Evolutionary conservation across 1,140 invertebrate species (phyloP), one percentile per base, ranked within the genome.

Genomic region (Papilio machaon): DNA sequence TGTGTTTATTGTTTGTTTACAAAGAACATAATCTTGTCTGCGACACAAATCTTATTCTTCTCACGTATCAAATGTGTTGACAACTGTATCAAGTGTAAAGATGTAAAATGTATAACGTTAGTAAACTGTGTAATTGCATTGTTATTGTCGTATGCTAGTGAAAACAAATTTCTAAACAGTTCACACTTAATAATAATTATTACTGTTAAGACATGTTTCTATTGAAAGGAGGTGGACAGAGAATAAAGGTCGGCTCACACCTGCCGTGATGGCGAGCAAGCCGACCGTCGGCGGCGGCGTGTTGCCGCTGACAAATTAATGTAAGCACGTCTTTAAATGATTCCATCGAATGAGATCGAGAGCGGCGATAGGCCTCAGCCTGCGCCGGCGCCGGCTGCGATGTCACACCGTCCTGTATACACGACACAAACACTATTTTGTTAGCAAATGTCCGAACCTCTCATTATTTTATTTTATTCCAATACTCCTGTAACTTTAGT

Each of bases 271-370:
- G 49, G 49, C 49, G 49, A 52, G 5, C 49, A 15, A 13, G 49
- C 49, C 15, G 38, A 38, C 38, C 38, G 38, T 2, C 38, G 38
- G 38, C 38, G 38, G 38, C 38, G 58, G 19, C 60, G 58, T n/a
- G 58, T n/a, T 60, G 23, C 19, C 23, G 10, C 60, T 30, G 60
- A 64, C 60, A 64, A 64, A 64, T 64, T 64, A 64, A 64, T 64
- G 60, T 64, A 64, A 64, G 60, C 60, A 30, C 19, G 60, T 64
- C 60, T 64, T 30, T 64, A 64, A 64, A 64, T 64, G 60, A 64
- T 64, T 64, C 19, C 19, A 64, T 64, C 60, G 60, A 64, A 19
- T 64, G 9, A 64, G 60, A 64, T 64, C 60, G 60, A 64, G 23
- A 64, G 10, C 19, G 19, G 60, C 19, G 60, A 64, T 64, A 64